phyloP scores from a whole-genome alignment of 2,797 vertebrate genomes.

The Coregonus sp. region DNA sequence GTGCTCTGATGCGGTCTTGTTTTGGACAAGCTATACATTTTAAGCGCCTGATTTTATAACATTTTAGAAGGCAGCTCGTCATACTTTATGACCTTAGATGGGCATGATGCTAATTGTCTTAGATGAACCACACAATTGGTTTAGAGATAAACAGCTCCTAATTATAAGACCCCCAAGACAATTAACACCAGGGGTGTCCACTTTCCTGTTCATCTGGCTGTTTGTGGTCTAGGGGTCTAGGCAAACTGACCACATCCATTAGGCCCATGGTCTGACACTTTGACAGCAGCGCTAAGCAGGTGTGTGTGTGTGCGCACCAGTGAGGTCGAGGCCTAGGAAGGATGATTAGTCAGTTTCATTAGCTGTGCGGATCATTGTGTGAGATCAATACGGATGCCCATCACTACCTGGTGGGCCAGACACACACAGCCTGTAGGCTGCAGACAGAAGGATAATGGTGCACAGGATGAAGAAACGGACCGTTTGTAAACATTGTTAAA shows the following conservation, averaged over 20 bases:
- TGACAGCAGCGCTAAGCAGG: slow-evolving; percentile 29
- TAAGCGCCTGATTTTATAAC: no score
- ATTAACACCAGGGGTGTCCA: slow-evolving; percentile 13
- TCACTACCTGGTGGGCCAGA: slow-evolving; percentile 33
- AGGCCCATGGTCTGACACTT: slow-evolving; percentile 25
- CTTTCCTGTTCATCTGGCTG: neutral
- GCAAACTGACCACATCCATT: slow-evolving; percentile 32
- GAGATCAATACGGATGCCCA: slow-evolving; percentile 39
- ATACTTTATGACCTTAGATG: neutral
- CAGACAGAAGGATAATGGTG: slow-evolving; percentile 34
- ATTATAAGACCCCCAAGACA: slow-evolving; percentile 12
- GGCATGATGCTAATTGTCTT: neutral
- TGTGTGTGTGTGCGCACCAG: neutral
- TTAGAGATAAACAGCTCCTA: neutral
- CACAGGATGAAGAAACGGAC: slow-evolving; percentile 8
- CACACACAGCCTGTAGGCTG: slow-evolving; percentile 4
- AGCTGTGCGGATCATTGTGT: slow-evolving; percentile 33
- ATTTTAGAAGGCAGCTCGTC: no score
- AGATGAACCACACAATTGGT: slow-evolving; percentile 11
- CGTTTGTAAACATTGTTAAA: slow-evolving; percentile 29
- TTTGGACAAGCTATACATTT: no score
- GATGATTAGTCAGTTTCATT: slow-evolving; percentile 47
- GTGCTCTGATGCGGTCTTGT: no score
- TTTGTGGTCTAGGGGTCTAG: neutral
- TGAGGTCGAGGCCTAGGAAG: slow-evolving; percentile 20